Evolutionary conservation across 2,888 invertebrate genomes (phyloP).

Genomic region (Trypoxylon attenuatum): DNA sequence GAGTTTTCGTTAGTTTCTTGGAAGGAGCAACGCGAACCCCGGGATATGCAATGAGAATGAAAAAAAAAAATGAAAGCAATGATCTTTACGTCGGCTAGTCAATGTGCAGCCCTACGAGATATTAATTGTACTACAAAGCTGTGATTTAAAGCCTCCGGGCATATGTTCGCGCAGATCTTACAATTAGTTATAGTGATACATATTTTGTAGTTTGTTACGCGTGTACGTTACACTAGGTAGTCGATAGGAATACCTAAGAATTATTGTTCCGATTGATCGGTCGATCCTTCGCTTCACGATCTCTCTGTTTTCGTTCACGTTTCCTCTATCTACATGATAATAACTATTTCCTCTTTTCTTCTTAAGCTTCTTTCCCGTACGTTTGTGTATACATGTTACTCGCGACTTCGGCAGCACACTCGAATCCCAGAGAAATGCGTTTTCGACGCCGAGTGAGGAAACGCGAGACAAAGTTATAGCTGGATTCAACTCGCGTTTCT

Average conservation of each 20-base stretch:
- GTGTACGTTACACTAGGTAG: slow-evolving; percentile 49
- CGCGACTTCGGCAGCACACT: no score
- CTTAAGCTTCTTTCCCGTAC: neutral
- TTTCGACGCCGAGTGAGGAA: no score
- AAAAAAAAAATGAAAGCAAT: slow-evolving; percentile 48
- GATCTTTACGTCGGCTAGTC: slow-evolving; percentile 72
- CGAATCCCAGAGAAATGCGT: no score
- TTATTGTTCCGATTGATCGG: slow-evolving; percentile 41
- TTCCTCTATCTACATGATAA: neutral
- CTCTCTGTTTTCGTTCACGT: slow-evolving; percentile 5
- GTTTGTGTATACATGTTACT: slow-evolving; percentile 1
- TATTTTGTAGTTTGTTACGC: slow-evolving; percentile 53
- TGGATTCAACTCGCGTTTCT: no score
- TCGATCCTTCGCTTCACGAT: slow-evolving; percentile 45
- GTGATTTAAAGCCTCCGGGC: slow-evolving; percentile 72
- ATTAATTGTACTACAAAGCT: slow-evolving; percentile 71
- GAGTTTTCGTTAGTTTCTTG: slow-evolving; percentile 3
- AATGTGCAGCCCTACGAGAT: slow-evolving; percentile 71
- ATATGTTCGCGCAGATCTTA: slow-evolving; percentile 70
- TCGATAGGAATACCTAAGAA: slow-evolving; percentile 38
- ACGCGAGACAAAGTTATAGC: no score
- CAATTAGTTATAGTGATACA: slow-evolving; percentile 57
- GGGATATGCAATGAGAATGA: slow-evolving; percentile 43
- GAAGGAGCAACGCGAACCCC: neutral
- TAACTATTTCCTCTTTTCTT: neutral